phyloP scores from a whole-genome alignment of 2,888 invertebrate species.

The Drosophila neotestacea region DNA sequence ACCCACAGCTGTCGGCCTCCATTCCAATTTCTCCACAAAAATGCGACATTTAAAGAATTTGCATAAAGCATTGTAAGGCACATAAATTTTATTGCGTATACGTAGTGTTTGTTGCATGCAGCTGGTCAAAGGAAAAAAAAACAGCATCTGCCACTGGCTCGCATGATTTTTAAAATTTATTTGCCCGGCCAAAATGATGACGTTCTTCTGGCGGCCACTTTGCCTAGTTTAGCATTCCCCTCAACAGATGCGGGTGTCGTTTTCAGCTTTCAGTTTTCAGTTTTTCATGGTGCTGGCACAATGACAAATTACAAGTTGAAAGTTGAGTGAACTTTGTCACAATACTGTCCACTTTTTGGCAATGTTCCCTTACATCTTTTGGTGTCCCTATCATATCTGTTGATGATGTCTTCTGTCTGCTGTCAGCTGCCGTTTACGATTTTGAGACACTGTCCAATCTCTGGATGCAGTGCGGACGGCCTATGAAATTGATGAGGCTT shows the following conservation, averaged over 20 bases:
- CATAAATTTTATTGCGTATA: slow-evolving; percentile 77
- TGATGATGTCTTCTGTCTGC: slow-evolving; percentile 40
- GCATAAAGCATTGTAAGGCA: slow-evolving; percentile 61
- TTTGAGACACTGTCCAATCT: slow-evolving; percentile 55
- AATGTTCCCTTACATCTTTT: slow-evolving; percentile 5
- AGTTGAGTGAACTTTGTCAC: slow-evolving; percentile 78
- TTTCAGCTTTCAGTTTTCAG: slow-evolving; percentile 48
- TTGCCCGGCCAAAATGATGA: slow-evolving; percentile 60
- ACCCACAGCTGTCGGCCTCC: slow-evolving; percentile 53
- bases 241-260: slow-evolving; percentile 61
- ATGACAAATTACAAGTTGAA: slow-evolving; percentile 80
- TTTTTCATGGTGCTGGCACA: slow-evolving; percentile 67
- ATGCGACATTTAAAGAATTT: slow-evolving; percentile 72
- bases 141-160: slow-evolving; percentile 35
- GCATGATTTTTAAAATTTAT: slow-evolving; percentile 52
- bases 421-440: slow-evolving; percentile 58
- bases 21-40: slow-evolving; percentile 64
- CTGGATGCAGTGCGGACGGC: slow-evolving; percentile 33
- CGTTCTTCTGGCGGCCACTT: slow-evolving; percentile 52
- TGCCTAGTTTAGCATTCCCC: slow-evolving; percentile 34
- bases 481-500: slow-evolving; percentile 75
- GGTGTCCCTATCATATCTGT: slow-evolving; percentile 13
- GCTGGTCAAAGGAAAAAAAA: slow-evolving; percentile 13
- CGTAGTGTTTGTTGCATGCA: slow-evolving; percentile 57
- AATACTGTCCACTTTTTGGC: slow-evolving; percentile 54